Percentiles rank a stretch among this genome's conserved stretches.
Evolutionary conservation across 1,140 invertebrate genomes (phyloP).

Genomic region (Trachymyrmex septentrionalis): DNA sequence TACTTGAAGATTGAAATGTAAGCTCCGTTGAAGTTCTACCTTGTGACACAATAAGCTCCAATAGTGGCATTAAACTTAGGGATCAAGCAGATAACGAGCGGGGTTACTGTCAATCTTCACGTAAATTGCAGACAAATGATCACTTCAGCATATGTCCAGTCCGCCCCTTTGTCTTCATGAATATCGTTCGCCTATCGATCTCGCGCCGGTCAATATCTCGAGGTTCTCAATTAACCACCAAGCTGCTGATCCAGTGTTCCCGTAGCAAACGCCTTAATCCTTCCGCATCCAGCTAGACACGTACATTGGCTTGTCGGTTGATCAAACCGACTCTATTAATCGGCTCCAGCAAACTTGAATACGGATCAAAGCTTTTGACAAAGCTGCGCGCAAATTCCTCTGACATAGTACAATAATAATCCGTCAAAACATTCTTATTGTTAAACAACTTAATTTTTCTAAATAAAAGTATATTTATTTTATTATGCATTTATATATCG

Average conservation of each 20-base stretch:
- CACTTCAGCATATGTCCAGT: constrained; percentile 47
- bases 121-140: constrained; percentile 61
- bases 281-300: constrained; percentile 54
- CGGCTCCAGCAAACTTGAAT: constrained; percentile 35
- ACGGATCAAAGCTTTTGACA: constrained; percentile 28
- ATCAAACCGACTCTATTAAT: constrained; percentile 58
- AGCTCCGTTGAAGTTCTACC: neutral
- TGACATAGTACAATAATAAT: neutral
- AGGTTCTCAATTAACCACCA: constrained; percentile 57
- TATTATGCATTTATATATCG: neutral
- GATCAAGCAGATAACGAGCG: constrained; percentile 22
- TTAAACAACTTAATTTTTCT: neutral
- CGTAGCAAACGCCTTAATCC: constrained; percentile 60
- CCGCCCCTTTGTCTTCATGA: constrained; percentile 39
- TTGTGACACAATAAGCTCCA: constrained; percentile 8
- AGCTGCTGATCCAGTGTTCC: constrained; percentile 44
- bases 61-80: neutral
- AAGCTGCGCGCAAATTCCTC: constrained; percentile 1
- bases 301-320: constrained; percentile 62
- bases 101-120: constrained; percentile 46
- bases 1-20: neutral
- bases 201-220: constrained; percentile 48
- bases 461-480: constrained; percentile 2
- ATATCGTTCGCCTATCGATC: constrained; percentile 61
- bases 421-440: neutral